Percentiles rank a stretch among this genome's conserved stretches.
These are phyloP conservation scores for Syngnathus rostellatus DNA, from an alignment of 2,797 vertebrate genomes.

Conservation along the genomic window DNA sequence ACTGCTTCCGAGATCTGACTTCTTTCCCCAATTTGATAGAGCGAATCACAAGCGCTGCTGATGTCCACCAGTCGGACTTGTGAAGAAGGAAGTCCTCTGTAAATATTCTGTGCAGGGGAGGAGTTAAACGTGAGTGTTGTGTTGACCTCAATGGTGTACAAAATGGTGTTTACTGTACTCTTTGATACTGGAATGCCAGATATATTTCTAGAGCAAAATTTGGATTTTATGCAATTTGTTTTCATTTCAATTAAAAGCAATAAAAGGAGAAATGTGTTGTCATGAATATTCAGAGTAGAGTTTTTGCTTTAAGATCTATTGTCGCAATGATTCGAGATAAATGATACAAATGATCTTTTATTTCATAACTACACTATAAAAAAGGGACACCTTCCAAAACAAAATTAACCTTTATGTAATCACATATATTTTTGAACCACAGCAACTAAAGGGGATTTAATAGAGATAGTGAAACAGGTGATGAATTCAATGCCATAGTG, in stretches of 20 bases:
- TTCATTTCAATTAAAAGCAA: constrained; percentile 89
- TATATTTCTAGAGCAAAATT: constrained; percentile 88
- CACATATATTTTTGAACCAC: too few species aligned
- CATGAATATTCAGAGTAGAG: neutral
- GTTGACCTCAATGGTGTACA: neutral
- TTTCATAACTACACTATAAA: too few species aligned
- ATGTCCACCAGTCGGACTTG: neutral
- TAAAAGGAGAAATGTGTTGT: constrained; percentile 68
- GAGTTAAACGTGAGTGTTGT: neutral
- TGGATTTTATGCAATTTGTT: constrained; percentile 88
- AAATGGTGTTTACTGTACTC: constrained; percentile 76
- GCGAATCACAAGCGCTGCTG: neutral
- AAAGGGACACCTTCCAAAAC: too few species aligned
- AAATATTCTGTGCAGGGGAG: neutral
- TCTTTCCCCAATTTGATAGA: neutral
- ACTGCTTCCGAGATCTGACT: neutral
- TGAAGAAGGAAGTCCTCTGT: neutral
- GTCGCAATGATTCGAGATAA: too few species aligned
- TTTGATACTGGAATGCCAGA: constrained; percentile 90
- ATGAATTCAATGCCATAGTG: too few species aligned
- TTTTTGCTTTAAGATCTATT: neutral
- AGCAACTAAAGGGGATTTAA: neutral
- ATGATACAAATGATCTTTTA: too few species aligned
- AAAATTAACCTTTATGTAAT: too few species aligned
- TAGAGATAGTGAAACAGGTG: neutral